Evolutionary conservation across 1,140 invertebrate genomes (phyloP).

Genomic region (Brachionus angularis): DNA sequence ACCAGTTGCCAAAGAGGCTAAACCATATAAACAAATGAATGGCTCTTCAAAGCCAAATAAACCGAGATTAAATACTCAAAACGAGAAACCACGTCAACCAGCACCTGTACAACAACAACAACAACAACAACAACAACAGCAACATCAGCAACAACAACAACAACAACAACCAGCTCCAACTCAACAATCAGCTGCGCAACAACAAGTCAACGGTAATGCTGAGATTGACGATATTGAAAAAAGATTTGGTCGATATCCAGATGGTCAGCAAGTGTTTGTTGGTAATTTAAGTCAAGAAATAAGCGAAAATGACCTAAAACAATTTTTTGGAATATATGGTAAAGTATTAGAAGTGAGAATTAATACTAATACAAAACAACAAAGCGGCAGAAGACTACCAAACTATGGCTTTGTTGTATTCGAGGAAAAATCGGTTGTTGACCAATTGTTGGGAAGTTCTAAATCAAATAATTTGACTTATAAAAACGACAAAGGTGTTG

Average conservation of each 20-base stretch:
- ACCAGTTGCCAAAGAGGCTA: background rate
- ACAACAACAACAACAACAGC: background rate
- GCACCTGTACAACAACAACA: background rate
- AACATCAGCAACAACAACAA: background rate
- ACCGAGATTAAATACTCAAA: no score
- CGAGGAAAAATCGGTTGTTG: conserved; percentile 14
- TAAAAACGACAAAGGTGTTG: conserved; percentile 38
- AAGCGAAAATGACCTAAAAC: background rate
- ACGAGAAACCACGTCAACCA: background rate
- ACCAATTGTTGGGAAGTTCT: background rate
- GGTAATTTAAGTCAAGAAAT: conserved; percentile 35
- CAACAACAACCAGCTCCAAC: background rate
- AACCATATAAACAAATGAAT: no score
- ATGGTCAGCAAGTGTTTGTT: conserved; percentile 42
- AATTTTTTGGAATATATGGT: conserved; percentile 33
- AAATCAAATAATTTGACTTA: conserved; percentile 36
- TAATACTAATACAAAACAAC: conserved; percentile 35
- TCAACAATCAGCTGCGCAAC: background rate
- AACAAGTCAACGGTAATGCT: conserved; percentile 18
- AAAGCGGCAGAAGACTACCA: conserved; percentile 10
- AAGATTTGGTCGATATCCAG: conserved; percentile 23
- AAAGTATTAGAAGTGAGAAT: conserved; percentile 39
- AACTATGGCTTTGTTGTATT: conserved; percentile 43
- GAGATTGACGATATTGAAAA: conserved; percentile 29
- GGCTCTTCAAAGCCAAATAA: no score